Conservation (phyloP, 2,888 invertebrate genomes). For the Cerastis leucographa region DNA sequence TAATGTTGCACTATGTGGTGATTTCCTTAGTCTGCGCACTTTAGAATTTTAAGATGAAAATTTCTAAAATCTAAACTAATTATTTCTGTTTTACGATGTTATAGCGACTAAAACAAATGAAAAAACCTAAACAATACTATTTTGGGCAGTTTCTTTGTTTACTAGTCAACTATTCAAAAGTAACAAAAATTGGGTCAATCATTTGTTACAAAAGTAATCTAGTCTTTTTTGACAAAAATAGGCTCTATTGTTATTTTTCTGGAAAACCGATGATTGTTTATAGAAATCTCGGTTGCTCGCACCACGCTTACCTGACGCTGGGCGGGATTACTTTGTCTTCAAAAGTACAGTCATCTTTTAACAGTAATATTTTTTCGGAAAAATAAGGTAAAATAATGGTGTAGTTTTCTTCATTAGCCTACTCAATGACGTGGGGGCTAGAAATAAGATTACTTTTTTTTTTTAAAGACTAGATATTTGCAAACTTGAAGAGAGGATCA, state of each 20-base stretch:
- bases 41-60: not conserved
- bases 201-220: no score
- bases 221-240: not conserved
- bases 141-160: slow-evolving; percentile 3
- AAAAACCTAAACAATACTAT: not conserved
- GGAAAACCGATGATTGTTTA: not conserved
- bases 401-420: not conserved
- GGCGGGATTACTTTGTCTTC: slow-evolving; percentile 1
- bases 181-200: not conserved
- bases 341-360: not conserved
- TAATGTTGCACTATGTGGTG: not conserved
- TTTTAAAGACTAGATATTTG: no score
- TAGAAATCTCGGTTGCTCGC: not conserved
- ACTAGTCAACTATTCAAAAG: not conserved
- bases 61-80: not conserved
- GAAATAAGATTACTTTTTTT: no score
- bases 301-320: not conserved
- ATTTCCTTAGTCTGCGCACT: not conserved
- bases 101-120: not conserved
- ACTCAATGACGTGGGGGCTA: not conserved
- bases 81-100: not conserved
- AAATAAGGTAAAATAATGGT: not conserved
- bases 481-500: not conserved
- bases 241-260: not conserved
- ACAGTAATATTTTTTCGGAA: not conserved